Base-by-base conservation (phyloP, 2,888 invertebrate genomes). In the Xanthostigma xanthostigma region DNA sequence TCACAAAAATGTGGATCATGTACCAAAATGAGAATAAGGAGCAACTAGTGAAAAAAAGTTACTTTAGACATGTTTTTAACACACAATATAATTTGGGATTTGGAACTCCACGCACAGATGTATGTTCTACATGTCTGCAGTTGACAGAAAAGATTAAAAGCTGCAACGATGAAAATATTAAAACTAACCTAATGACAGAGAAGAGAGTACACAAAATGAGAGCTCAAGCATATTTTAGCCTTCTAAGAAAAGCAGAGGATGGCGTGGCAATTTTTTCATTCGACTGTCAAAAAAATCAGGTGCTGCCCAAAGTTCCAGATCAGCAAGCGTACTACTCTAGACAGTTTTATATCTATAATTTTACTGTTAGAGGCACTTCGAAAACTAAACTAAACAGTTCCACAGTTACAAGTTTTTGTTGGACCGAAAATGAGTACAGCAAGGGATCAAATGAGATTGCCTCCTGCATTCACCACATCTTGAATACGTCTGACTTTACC, bases 381-480 rank as follows among this genome's bases (percentile, higher is more conserved):
- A 48, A 53, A 35, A 34, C 11, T 17, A 17, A 17, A 17, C 17
- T 17, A 17, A 17, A 17, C 17, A 17, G 17, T 17, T 17, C 17
- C 17, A 17, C 17, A 17, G 17, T 17, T 17, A 17, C 17, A 17
- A 37, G 37, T 12, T 37, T 37, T 12, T n/a, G 12, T 17, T 59
- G 58, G 53, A 56, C 55, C 12, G 56, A 57, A 48, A 49, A 57
- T 40, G 43, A 51, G 36, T 48, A 13, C 12, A 38, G 46, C 10
- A 58, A 59, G 52, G 52, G 56, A 12, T 54, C 57, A 17, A 57
- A 58, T 52, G 54, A 60, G 55, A 59, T 60, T 43, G 51, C 57
- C 44, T 55, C 56, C 42, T 56, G 56, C 34, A 51, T 60, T 40
- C 53, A 55, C 50, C 53, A 60, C 50, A 50, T 53, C 34, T 45